A percentile compares a stretch with the other conserved stretches of the same genome.
Evolutionary conservation across 2,888 invertebrate genomes (phyloP).

Genomic region (Marasmarcha lunaedactyla): DNA sequence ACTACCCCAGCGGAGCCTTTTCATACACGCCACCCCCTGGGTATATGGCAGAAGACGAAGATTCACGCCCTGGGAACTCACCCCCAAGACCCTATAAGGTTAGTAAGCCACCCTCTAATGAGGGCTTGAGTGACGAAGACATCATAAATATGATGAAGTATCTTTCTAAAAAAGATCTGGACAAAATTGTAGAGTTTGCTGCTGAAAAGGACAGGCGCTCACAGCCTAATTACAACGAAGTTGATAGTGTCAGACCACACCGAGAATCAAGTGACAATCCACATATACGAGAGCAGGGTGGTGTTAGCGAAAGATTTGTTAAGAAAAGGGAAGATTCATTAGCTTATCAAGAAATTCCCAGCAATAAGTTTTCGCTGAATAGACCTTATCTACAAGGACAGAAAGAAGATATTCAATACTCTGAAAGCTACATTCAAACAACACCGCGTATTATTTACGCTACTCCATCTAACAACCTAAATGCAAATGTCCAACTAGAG

Average conservation of each 20-base stretch:
- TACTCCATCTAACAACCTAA: slow-evolving; percentile 6
- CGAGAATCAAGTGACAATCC: background rate
- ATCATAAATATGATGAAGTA: slow-evolving; percentile 45
- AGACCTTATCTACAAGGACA: slow-evolving; percentile 13
- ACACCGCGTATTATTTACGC: slow-evolving; percentile 10
- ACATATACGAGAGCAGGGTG: background rate
- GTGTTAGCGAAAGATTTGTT: background rate
- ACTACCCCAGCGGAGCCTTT: slow-evolving; percentile 28
- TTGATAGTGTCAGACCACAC: background rate
- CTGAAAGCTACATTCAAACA: slow-evolving; percentile 10
- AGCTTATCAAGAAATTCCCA: slow-evolving; percentile 12
- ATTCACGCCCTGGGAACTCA: slow-evolving; percentile 19
- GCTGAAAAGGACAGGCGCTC: slow-evolving; percentile 22
- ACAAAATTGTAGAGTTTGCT: slow-evolving; percentile 44
- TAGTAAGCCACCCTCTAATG: slow-evolving; percentile 36
- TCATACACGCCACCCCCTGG: slow-evolving; percentile 48
- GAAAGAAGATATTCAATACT: slow-evolving; percentile 8
- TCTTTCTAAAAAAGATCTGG: slow-evolving; percentile 48
- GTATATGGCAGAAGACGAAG: slow-evolving; percentile 27
- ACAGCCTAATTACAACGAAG: background rate
- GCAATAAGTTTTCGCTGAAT: slow-evolving; percentile 15
- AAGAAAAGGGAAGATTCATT: background rate
- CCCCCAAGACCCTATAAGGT: slow-evolving; percentile 40
- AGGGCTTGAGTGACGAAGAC: slow-evolving; percentile 44
- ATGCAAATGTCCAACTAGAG: slow-evolving; percentile 12